A percentile compares a stretch with the other conserved stretches of the same genome.
Evolutionary conservation across 2,888 invertebrate genomes (phyloP).

Genomic region (Pristionchus arcanus): DNA sequence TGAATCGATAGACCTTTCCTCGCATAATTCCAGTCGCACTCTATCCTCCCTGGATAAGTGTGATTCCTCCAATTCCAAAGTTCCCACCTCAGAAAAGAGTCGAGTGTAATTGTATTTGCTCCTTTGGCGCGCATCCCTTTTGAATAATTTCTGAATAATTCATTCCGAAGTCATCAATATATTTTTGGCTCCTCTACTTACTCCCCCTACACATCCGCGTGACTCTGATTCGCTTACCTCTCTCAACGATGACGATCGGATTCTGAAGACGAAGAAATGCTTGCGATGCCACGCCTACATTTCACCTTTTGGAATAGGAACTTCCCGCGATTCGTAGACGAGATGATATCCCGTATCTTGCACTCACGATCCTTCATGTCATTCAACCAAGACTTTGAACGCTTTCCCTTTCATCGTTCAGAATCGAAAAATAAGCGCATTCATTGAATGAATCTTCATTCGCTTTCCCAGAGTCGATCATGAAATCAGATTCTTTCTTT

Average conservation of each 20-base stretch:
- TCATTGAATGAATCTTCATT: background rate
- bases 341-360: background rate
- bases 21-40: background rate
- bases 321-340: no score
- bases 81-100: background rate
- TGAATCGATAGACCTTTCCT: background rate
- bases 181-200: background rate
- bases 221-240: background rate
- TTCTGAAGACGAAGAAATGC: background rate
- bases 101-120: background rate
- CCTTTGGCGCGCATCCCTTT: background rate
- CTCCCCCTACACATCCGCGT: background rate
- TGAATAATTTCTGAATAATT: background rate
- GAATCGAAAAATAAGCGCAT: background rate
- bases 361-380: background rate
- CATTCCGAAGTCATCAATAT: background rate
- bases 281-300: no score
- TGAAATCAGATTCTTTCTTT: background rate
- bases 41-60: background rate
- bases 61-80: background rate
- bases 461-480: background rate
- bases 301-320: no score
- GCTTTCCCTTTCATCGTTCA: background rate
- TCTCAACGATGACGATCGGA: background rate
- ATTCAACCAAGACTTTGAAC: background rate